phyloP scores from a whole-genome alignment of 2,113 vertebrate genomes.

The Cardinalis cardinalis region DNA sequence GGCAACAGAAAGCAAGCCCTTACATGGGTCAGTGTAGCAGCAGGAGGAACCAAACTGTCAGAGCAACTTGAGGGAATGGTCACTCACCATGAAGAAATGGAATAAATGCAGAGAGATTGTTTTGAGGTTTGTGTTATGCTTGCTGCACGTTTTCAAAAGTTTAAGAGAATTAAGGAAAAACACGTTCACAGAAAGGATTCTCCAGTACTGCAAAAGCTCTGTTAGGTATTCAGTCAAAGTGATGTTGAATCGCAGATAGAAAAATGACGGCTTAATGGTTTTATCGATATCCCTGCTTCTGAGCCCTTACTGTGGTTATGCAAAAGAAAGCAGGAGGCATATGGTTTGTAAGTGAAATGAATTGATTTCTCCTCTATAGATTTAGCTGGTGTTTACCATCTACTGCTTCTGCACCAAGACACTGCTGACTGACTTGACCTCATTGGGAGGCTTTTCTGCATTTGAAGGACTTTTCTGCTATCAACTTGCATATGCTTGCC shows the following conservation, averaged over 20 bases:
- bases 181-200: background rate
- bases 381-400: slow-evolving; percentile 24
- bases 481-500: slow-evolving; percentile 3
- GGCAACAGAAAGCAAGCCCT: background rate
- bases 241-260: background rate
- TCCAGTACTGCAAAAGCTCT: background rate
- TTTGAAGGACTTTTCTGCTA: slow-evolving; percentile 31
- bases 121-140: background rate
- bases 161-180: background rate
- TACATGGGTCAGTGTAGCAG: background rate
- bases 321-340: slow-evolving; percentile 33
- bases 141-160: background rate
- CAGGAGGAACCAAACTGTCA: background rate
- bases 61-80: background rate
- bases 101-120: background rate
- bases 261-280: slow-evolving; percentile 36
- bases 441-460: background rate
- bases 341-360: slow-evolving; percentile 17
- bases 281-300: slow-evolving; percentile 4
- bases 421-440: background rate
- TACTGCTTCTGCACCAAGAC: background rate
- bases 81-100: background rate
- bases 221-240: slow-evolving; percentile 6
- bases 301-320: background rate
- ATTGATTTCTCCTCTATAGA: slow-evolving; percentile 37